These are phyloP conservation scores for Gymnocypris eckloni DNA, from an alignment of 2,797 vertebrate species.

Conservation along the genomic window DNA sequence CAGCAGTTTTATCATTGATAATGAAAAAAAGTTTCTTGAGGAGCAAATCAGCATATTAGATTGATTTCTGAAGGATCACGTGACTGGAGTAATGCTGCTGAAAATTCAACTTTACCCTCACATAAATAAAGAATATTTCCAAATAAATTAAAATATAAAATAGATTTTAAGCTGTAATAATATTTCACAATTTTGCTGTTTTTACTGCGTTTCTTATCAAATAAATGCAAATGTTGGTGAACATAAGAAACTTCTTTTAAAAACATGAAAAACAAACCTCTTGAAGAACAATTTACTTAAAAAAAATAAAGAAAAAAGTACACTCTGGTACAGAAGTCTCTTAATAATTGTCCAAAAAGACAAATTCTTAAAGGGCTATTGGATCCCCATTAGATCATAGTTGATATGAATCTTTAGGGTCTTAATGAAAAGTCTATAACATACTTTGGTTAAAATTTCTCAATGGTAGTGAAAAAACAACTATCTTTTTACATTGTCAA, in stretches of 20 bases:
- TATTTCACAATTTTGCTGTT: neutral
- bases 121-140: neutral
- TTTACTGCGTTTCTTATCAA: neutral
- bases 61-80: neutral
- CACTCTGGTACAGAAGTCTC: neutral
- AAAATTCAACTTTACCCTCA: neutral
- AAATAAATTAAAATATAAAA: neutral
- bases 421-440: too few species aligned
- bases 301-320: neutral
- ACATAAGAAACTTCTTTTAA: neutral
- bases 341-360: neutral
- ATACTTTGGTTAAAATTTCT: too few species aligned
- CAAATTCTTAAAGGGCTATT: neutral
- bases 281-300: neutral
- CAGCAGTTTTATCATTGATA: neutral
- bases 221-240: neutral
- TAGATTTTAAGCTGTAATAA: neutral
- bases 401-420: too few species aligned
- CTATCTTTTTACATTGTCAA: too few species aligned
- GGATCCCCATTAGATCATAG: too few species aligned
- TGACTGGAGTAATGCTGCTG: neutral
- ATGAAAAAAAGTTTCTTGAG: neutral
- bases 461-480: too few species aligned
- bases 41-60: neutral
- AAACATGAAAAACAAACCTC: neutral